Base-by-base conservation (phyloP, 2,888 invertebrate species). In the Lasioglossum morio region DNA sequence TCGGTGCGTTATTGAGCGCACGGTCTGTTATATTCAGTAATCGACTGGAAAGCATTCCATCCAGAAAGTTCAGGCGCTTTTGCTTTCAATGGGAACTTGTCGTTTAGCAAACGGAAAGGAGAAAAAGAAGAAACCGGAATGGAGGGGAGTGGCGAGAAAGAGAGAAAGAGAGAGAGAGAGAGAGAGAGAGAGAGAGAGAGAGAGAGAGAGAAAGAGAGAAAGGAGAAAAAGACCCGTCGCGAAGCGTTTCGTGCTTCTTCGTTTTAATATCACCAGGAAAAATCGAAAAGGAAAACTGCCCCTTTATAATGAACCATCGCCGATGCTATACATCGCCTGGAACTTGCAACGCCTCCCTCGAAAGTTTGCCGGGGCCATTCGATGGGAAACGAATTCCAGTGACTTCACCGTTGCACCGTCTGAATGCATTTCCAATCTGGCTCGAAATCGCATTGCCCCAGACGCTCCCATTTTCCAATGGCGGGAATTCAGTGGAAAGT, bases 381-480 rank as follows among this genome's bases (percentile, higher is more conserved):
- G 81, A 46, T 40, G 69, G 79, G 60, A 77, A 85, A 79, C 86
- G 86, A 82, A 86, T 86, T 79, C 70, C 79, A 74, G 86, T 70
- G 82, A 86, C 82, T 85, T 86, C 48, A 60, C 57, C 75, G 72
- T 53, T 66, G 48, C 76, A 37, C 79, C 75, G 53, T 80, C 83
- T 57, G 79, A 84, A 88, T 84, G 90, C 79, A 66, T 88, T 86
- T 79, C 79, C 88, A 79, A 89, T 86, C 77, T 79, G 40, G 53
- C 63, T 79, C 72, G 79, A 82, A 88, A 90, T 90, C 86, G 77
- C 77, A 72, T 81, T 66, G 80, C 40, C 70, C 76, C 60, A 72
- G 89, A 80, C 83, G 76, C 69, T 76, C 69, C 90, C 77, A 77
- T 88, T 90, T 88, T 84, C 88, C 72, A 73, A 69, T 60, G 79